phyloP scores from a whole-genome alignment of 2,113 vertebrate species.

The Hymenochirus boettgeri region DNA sequence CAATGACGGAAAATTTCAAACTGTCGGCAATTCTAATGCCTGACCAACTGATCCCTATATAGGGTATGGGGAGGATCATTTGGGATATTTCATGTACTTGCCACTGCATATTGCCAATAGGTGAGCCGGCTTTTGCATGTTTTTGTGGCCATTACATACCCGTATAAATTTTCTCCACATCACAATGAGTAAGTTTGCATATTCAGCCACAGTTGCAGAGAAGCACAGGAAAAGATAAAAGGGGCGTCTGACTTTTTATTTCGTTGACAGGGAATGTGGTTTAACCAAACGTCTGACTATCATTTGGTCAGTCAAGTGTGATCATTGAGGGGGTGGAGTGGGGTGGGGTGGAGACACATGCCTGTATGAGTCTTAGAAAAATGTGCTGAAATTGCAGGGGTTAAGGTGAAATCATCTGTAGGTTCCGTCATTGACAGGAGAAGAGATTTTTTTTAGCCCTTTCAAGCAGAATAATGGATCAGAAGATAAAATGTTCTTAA shows the following conservation, averaged over 20 bases:
- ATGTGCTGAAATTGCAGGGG: conserved; percentile 84
- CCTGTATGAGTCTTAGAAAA: conserved; percentile 83
- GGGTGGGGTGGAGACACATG: conserved; percentile 68
- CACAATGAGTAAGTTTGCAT: background rate
- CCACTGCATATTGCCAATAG: too few relatives aligned
- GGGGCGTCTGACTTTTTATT: background rate
- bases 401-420: conserved; percentile 81
- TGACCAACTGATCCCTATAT: too few relatives aligned
- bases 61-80: too few relatives aligned
- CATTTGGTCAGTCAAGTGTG: conserved; percentile 78
- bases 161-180: conserved; percentile 14
- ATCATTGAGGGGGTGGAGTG: too few relatives aligned
- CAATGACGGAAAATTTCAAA: too few relatives aligned
- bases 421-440: conserved; percentile 75
- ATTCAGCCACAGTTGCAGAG: conserved; percentile 17
- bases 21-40: too few relatives aligned
- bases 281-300: conserved; percentile 77
- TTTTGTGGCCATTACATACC: conserved; percentile 9
- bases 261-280: conserved; percentile 75
- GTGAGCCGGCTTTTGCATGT: too few relatives aligned
- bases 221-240: conserved; percentile 1
- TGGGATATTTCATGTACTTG: too few relatives aligned
- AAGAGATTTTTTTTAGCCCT: conserved; percentile 68
- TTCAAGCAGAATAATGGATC: conserved; percentile 70
- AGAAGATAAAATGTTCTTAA: conserved; percentile 32